phyloP scores from a whole-genome alignment of 2,113 vertebrate genomes.

The Chamaea fasciata region DNA sequence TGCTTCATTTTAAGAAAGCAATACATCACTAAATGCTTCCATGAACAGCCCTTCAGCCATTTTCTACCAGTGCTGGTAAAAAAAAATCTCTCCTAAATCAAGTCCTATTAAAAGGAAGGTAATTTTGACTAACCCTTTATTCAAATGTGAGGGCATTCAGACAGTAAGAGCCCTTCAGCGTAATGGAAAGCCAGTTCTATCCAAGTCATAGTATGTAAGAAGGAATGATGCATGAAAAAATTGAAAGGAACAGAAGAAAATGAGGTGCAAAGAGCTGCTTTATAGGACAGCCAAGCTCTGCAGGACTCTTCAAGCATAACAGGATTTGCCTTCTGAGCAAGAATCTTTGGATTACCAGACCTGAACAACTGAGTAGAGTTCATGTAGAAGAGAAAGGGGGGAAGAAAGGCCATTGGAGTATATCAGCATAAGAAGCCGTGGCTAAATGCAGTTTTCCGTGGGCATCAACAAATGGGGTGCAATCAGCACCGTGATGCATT shows the following conservation, averaged over 20 bases:
- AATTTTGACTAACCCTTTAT: slow-evolving; percentile 1
- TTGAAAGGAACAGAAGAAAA: slow-evolving; percentile 25
- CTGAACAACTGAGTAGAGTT: background rate
- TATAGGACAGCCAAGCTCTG: background rate
- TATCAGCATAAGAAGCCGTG: background rate
- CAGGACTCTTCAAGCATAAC: slow-evolving; percentile 24
- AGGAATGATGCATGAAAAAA: slow-evolving; percentile 2
- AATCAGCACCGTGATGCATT: background rate
- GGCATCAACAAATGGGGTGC: background rate
- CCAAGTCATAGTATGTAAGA: background rate
- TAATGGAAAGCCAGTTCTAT: background rate
- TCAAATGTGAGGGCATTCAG: background rate
- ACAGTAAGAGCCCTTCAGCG: background rate
- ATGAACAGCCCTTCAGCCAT: background rate
- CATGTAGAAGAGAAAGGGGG: background rate
- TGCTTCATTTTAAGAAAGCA: background rate
- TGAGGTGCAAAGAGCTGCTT: slow-evolving; percentile 11
- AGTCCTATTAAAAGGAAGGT: background rate
- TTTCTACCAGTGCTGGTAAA: background rate
- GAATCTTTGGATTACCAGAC: slow-evolving; percentile 12
- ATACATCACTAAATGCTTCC: background rate
- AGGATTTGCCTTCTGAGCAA: slow-evolving; percentile 29
- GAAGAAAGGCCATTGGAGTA: background rate
- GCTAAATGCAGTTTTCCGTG: background rate
- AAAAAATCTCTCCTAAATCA: background rate